Percentiles rank a stretch among this genome's conserved stretches.
Evolutionary conservation across 2,888 invertebrate species (phyloP).

Genomic region (Chironomus tentans): DNA sequence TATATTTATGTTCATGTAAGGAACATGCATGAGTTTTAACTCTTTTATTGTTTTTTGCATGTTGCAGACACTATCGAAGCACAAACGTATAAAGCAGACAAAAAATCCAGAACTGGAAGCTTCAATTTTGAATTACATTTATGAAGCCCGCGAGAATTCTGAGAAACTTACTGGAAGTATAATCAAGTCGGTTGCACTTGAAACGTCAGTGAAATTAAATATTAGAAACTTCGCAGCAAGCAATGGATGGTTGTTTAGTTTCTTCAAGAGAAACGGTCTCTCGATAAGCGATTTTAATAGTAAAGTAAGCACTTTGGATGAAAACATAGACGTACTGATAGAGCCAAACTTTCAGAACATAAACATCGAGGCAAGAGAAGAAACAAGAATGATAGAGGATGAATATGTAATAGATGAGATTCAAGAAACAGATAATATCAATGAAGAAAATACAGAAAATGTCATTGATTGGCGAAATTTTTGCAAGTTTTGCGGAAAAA

Average conservation of each 20-base stretch:
- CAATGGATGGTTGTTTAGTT: slow-evolving; percentile 24
- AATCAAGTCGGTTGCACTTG: slow-evolving; percentile 10
- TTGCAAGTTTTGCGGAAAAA: background rate
- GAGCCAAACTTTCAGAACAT: background rate
- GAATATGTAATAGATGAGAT: background rate
- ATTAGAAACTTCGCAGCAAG: slow-evolving; percentile 6
- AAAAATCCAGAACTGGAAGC: slow-evolving; percentile 13
- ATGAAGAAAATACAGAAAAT: background rate
- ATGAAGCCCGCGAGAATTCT: background rate
- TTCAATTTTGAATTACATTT: background rate
- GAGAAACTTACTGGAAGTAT: slow-evolving; percentile 13
- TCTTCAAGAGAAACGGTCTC: slow-evolving; percentile 12
- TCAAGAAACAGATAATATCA: background rate
- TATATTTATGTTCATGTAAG: too few species aligned
- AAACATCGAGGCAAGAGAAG: too few species aligned
- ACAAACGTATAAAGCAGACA: slow-evolving; percentile 2
- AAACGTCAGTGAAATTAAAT: background rate
- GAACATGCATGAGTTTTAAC: too few species aligned
- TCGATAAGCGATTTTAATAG: background rate
- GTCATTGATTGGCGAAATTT: background rate
- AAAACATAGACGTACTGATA: too few species aligned
- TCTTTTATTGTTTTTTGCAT: too few species aligned
- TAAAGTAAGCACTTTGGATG: background rate
- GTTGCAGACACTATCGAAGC: background rate
- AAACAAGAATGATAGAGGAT: too few species aligned